phyloP scores from a whole-genome alignment of 53 echinoderm and acorn worm genomes.

The Glandiceps talaboti region DNA sequence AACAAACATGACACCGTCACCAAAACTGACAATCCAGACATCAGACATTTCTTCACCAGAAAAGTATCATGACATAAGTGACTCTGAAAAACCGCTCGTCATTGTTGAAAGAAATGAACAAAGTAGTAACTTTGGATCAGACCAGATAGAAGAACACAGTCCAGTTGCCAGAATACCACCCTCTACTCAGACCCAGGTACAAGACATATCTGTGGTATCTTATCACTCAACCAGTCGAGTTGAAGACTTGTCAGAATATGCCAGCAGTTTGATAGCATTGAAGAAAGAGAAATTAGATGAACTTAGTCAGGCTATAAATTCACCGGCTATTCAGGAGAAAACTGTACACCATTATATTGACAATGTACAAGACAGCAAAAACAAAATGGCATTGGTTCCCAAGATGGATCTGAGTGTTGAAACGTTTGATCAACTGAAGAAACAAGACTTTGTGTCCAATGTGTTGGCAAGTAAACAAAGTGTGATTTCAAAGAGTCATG shows the following conservation, averaged over 20 bases:
- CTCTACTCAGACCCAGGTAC: neutral
- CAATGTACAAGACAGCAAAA: neutral
- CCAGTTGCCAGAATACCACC: neutral
- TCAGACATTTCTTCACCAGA: neutral
- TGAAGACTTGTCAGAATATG: neutral
- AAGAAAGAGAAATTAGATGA: neutral
- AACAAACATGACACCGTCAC: neutral
- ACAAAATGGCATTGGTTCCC: neutral
- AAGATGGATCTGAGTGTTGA: neutral
- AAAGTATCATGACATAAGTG: neutral
- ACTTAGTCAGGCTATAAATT: neutral
- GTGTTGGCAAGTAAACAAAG: conserved; percentile 76
- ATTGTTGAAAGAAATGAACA: neutral
- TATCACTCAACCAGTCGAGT: neutral
- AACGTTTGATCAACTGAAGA: neutral
- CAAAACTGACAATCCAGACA: neutral
- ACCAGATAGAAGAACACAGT: neutral
- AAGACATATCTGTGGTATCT: neutral
- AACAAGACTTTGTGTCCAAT: conserved; percentile 27
- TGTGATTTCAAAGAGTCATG: conserved; percentile 59
- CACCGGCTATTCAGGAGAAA: neutral
- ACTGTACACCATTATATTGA: neutral
- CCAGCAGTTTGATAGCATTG: neutral
- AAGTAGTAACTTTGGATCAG: neutral
- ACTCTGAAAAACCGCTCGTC: too few relatives aligned